Percentiles rank a stretch among this genome's conserved stretches.
phyloP scores from a whole-genome alignment of 1,140 invertebrate genomes.

The Penaeus japonicus region DNA sequence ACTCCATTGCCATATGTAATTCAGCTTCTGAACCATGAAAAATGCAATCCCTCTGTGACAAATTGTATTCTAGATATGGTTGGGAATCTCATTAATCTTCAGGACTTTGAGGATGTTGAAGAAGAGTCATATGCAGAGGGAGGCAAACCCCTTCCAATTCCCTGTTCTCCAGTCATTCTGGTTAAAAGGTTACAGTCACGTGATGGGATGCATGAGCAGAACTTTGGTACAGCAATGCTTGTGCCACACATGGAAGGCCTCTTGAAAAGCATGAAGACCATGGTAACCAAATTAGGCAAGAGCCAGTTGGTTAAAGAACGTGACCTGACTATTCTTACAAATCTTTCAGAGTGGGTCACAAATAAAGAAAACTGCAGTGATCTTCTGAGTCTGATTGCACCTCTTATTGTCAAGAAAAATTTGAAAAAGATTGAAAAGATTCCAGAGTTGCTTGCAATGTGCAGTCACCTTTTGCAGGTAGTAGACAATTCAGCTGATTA shows the following conservation, averaged over 20 bases:
- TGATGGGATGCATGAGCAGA: conserved; percentile 64
- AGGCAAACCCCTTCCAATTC: not conserved
- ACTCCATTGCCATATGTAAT: conserved; percentile 75
- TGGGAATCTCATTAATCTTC: conserved; percentile 77
- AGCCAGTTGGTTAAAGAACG: conserved; percentile 70
- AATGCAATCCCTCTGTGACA: conserved; percentile 73
- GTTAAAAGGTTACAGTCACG: conserved; percentile 35
- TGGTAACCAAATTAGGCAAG: conserved; percentile 69
- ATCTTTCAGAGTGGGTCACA: conserved; percentile 77
- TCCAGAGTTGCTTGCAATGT: conserved; percentile 74
- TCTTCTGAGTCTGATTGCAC: conserved; percentile 76
- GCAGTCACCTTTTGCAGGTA: conserved; percentile 77
- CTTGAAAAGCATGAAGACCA: conserved; percentile 75
- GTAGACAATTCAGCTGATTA: conserved; percentile 73
- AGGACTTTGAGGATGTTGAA: conserved; percentile 65
- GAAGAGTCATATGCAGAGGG: conserved; percentile 64
- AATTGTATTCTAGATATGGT: conserved; percentile 80
- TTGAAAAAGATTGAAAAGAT: conserved; percentile 69
- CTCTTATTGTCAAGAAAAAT: conserved; percentile 75
- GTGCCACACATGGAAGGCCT: conserved; percentile 77
- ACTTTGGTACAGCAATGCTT: conserved; percentile 78
- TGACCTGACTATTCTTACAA: conserved; percentile 81
- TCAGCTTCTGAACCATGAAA: conserved; percentile 73
- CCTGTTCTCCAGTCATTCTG: not conserved
- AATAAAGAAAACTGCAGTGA: conserved; percentile 73